Evolutionary conservation across 2,797 vertebrate species (phyloP).

Genomic region (Enteromius paludinosus): DNA sequence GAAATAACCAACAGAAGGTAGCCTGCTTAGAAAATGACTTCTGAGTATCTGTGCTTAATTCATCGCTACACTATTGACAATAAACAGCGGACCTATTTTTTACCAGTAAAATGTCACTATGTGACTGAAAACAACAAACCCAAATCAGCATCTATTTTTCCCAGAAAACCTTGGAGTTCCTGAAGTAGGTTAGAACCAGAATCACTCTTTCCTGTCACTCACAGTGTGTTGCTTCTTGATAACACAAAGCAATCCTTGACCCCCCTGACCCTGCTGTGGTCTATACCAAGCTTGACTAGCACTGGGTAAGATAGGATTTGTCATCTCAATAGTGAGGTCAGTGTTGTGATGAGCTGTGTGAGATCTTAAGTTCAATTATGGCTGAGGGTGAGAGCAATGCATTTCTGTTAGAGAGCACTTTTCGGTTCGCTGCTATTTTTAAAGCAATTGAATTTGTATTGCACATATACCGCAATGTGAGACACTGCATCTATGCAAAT

Average conservation of each 20-base stretch:
- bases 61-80: neutral
- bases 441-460: neutral
- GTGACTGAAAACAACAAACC: neutral
- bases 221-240: slow-evolving; percentile 27
- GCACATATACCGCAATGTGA: neutral
- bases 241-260: slow-evolving; percentile 63
- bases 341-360: neutral
- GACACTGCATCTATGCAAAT: neutral
- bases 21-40: neutral
- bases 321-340: slow-evolving; percentile 34
- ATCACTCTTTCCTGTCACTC: neutral
- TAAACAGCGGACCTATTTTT: no score
- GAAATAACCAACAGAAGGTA: neutral
- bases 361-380: neutral
- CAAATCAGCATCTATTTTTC: neutral
- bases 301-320: slow-evolving; percentile 8
- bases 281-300: neutral
- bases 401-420: neutral
- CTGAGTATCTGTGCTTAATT: neutral
- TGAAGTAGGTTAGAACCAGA: neutral
- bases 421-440: neutral
- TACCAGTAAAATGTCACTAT: neutral
- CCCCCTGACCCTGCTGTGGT: slow-evolving; percentile 58
- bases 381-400: neutral
- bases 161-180: slow-evolving; percentile 4